Evolutionary conservation across 2,797 vertebrate species (phyloP).

Genomic region (Poecilia wingei): DNA sequence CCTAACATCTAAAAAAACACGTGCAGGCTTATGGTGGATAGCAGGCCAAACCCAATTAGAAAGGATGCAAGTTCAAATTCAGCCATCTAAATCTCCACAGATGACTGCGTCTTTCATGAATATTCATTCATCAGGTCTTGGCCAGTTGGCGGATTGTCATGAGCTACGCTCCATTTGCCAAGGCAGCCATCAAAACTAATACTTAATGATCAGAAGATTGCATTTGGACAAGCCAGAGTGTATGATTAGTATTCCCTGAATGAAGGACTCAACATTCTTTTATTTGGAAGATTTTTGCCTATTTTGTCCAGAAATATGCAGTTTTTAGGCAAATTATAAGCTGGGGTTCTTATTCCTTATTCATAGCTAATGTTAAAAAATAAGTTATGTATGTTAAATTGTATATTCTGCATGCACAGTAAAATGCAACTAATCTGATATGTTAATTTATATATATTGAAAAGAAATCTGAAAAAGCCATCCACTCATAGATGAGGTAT

Average conservation of each 20-base stretch:
- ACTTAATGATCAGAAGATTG: slow-evolving; percentile 51
- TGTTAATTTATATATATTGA: background rate
- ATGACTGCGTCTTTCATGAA: slow-evolving; percentile 48
- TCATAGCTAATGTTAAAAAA: background rate
- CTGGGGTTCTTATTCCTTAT: background rate
- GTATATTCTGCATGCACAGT: background rate
- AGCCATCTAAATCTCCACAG: slow-evolving; percentile 30
- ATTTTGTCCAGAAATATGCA: background rate
- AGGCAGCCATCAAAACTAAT: slow-evolving; percentile 59
- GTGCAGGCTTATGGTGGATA: slow-evolving; percentile 10
- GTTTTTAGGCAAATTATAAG: background rate
- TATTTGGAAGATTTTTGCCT: background rate
- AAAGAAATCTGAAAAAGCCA: background rate
- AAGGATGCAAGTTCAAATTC: slow-evolving; percentile 24
- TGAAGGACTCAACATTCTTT: slow-evolving; percentile 9
- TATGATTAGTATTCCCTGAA: slow-evolving; percentile 29
- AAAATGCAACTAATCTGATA: background rate
- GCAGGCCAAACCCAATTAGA: slow-evolving; percentile 15
- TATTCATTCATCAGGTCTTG: slow-evolving; percentile 51
- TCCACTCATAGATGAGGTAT: background rate
- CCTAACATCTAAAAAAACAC: background rate
- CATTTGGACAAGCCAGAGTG: slow-evolving; percentile 31
- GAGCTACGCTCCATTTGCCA: slow-evolving; percentile 59
- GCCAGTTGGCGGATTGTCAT: slow-evolving; percentile 60
- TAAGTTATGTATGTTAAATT: background rate